phyloP scores from a whole-genome alignment of 2,113 vertebrate species.

The Plotosus lineatus region DNA sequence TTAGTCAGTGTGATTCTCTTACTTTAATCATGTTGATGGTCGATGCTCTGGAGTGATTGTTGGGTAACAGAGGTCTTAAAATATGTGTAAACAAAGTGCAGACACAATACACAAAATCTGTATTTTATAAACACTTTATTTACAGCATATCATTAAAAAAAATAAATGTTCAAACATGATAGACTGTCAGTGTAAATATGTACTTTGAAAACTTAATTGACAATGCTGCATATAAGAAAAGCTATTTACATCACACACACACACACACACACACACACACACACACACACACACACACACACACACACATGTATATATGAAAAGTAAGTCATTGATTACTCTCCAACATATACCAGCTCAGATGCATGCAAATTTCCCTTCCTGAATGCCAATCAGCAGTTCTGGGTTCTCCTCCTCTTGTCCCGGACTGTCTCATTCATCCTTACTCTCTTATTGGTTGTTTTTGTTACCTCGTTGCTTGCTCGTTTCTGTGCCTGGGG shows the following conservation, averaged over 20 bases:
- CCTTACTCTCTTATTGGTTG: constrained; percentile 73
- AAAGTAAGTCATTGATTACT: not conserved
- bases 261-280: too few species aligned
- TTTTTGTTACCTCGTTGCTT: constrained; percentile 71
- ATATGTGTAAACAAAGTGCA: not conserved
- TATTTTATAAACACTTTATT: constrained; percentile 37
- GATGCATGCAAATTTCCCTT: not conserved
- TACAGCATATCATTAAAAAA: not conserved
- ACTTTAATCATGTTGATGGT: not conserved
- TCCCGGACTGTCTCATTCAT: constrained; percentile 67
- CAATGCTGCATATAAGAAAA: not conserved
- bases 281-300: too few species aligned
- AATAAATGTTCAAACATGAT: not conserved
- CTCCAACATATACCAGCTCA: not conserved
- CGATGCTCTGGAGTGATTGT: not conserved
- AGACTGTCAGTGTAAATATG: not conserved
- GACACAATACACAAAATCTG: not conserved
- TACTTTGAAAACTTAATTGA: not conserved
- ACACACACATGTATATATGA: too few species aligned
- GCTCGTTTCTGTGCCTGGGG: constrained; percentile 76
- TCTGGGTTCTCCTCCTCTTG: constrained; percentile 79
- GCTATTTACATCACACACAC: not conserved
- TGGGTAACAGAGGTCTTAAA: not conserved
- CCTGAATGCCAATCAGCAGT: constrained; percentile 65
- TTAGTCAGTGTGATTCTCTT: not conserved